phyloP scores from a whole-genome alignment of 1,140 invertebrate species.

The Papilio glaucus region DNA sequence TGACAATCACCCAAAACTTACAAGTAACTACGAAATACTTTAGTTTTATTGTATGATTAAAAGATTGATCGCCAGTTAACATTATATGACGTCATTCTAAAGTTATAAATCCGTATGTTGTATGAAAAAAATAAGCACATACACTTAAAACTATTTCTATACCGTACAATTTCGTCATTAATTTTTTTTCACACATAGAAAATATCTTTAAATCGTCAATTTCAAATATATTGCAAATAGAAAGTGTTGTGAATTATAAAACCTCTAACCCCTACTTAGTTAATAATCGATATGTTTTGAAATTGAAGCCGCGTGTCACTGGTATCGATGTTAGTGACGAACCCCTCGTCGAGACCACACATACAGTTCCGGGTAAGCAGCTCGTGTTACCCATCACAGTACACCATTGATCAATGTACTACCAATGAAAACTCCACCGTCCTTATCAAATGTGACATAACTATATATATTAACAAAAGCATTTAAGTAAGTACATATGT shows the following conservation, averaged over 20 bases:
- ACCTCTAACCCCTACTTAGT: conserved; percentile 34
- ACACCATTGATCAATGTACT: conserved; percentile 20
- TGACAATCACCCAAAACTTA: too few relatives aligned
- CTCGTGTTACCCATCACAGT: conserved; percentile 40
- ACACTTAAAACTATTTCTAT: too few relatives aligned
- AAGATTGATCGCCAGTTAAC: too few relatives aligned
- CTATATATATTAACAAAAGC: background rate
- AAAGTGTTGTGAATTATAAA: background rate
- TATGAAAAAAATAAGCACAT: too few relatives aligned
- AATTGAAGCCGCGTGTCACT: conserved; percentile 46
- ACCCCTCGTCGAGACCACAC: conserved; percentile 46
- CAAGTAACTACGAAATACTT: too few relatives aligned
- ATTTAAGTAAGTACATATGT: background rate
- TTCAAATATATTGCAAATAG: too few relatives aligned
- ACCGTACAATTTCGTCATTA: too few relatives aligned
- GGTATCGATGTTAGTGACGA: conserved; percentile 36
- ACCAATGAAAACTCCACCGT: conserved; percentile 15
- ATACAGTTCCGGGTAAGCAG: conserved; percentile 49
- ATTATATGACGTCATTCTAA: too few relatives aligned
- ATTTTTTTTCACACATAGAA: too few relatives aligned
- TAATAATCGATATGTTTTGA: conserved; percentile 51
- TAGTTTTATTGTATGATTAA: too few relatives aligned
- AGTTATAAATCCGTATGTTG: too few relatives aligned
- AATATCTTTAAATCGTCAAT: too few relatives aligned
- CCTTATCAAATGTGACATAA: background rate